Percentiles rank a stretch among this genome's conserved stretches.
Conservation (phyloP, 2,888 invertebrate genomes). For the Therioaphis trifolii region DNA sequence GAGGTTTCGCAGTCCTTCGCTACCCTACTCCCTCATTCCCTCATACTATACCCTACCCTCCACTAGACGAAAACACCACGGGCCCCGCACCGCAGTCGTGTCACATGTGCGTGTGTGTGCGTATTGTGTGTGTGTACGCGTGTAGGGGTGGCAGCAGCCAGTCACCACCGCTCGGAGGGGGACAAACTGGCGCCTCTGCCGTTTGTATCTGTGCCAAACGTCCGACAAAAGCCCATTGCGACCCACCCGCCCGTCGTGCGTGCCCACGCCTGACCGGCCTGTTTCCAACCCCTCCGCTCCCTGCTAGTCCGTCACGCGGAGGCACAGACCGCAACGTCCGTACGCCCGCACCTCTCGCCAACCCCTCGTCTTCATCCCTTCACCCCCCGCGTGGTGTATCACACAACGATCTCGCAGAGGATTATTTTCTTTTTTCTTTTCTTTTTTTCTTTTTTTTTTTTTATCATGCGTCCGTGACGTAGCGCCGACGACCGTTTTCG, state of each 20-base stretch:
- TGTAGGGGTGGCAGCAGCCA: too few relatives aligned
- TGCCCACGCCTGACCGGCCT: background rate
- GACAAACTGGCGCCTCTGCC: constrained; percentile 57
- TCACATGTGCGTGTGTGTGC: too few relatives aligned
- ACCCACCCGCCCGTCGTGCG: background rate
- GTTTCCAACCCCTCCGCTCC: background rate
- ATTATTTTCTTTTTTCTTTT: too few relatives aligned
- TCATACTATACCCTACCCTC: background rate
- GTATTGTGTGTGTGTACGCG: background rate
- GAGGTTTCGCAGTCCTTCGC: constrained; percentile 4
- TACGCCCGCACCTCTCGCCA: too few relatives aligned
- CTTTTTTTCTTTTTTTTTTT: too few relatives aligned
- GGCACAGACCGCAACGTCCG: constrained; percentile 26
- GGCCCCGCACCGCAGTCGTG: background rate
- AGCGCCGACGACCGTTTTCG: too few relatives aligned
- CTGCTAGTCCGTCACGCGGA: background rate
- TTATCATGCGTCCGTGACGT: too few relatives aligned
- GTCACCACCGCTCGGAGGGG: constrained; percentile 32
- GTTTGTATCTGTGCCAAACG: constrained; percentile 58
- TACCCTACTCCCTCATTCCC: too few relatives aligned
- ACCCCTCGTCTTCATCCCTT: too few relatives aligned
- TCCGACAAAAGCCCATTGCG: constrained; percentile 39
- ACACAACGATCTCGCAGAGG: too few relatives aligned
- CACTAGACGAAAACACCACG: background rate
- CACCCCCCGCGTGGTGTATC: too few relatives aligned